A percentile compares a stretch with the other conserved stretches of the same genome.
Evolutionary conservation across 2,888 invertebrate genomes (phyloP).

Genomic region (Chironomus riparius): DNA sequence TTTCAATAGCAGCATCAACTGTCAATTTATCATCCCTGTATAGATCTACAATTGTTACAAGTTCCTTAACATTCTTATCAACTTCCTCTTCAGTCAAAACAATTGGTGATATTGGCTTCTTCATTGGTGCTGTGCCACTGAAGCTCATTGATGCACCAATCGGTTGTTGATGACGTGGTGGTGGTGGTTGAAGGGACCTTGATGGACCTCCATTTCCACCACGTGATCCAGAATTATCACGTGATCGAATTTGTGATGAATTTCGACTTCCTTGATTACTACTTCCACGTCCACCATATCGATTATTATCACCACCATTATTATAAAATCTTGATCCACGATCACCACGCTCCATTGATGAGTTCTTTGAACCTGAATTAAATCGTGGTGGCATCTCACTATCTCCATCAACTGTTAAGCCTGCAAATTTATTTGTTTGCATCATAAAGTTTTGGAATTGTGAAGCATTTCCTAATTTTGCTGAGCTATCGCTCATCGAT

Average conservation of each 20-base stretch:
- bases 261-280: conserved; percentile 21
- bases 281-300: conserved; percentile 29
- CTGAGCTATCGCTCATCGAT: neutral
- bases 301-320: conserved; percentile 39
- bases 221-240: conserved; percentile 41
- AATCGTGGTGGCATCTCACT: conserved; percentile 41
- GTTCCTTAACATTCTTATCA: neutral
- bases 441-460: conserved; percentile 15
- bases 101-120: neutral
- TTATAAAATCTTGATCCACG: conserved; percentile 38
- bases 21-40: conserved; percentile 10
- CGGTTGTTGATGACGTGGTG: conserved; percentile 9
- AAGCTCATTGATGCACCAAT: neutral
- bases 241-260: conserved; percentile 47
- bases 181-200: conserved; percentile 31
- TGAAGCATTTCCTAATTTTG: conserved; percentile 18
- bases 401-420: conserved; percentile 31
- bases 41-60: neutral
- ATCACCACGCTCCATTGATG: conserved; percentile 40
- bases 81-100: neutral
- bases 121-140: conserved; percentile 2
- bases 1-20: neutral
- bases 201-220: conserved; percentile 33
- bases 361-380: conserved; percentile 33
- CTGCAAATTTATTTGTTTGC: neutral